These are phyloP conservation scores for Aurelia coerulea DNA, from an alignment of 30 jellyfish, hydroid and myxozoan genomes.

Conservation along the genomic window DNA sequence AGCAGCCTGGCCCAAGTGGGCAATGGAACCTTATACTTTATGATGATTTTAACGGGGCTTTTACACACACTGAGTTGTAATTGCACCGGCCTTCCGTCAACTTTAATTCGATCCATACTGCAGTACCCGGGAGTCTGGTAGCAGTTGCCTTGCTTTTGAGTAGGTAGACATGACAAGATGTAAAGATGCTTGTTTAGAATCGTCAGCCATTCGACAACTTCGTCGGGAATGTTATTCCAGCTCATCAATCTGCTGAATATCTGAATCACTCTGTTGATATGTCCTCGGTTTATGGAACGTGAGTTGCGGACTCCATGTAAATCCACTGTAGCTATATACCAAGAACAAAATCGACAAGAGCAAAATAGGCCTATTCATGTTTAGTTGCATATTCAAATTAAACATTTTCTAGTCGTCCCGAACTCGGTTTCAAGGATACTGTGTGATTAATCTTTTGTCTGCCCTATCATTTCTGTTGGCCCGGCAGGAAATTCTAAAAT, in stretches of 20 bases:
- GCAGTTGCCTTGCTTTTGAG: slow-evolving; percentile 43
- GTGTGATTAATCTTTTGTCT: too few species aligned
- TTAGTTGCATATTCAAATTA: too few species aligned
- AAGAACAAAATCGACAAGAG: too few species aligned
- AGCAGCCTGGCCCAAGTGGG: slow-evolving; percentile 58
- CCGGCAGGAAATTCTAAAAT: too few species aligned
- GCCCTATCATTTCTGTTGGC: too few species aligned
- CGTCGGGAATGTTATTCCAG: slow-evolving; percentile 49
- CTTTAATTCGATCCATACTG: slow-evolving; percentile 23
- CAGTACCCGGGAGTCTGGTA: slow-evolving; percentile 46
- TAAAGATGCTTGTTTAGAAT: slow-evolving; percentile 37
- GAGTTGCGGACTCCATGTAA: slow-evolving; percentile 4
- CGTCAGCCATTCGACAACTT: slow-evolving; percentile 48
- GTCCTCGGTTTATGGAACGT: slow-evolving; percentile 4
- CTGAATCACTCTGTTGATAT: slow-evolving; percentile 1
- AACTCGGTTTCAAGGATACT: too few species aligned
- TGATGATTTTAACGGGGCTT: slow-evolving; percentile 43
- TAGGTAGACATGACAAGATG: slow-evolving; percentile 58
- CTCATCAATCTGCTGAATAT: slow-evolving; percentile 6
- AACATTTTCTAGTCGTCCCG: too few species aligned
- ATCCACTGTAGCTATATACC: background rate
- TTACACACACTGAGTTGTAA: slow-evolving; percentile 32
- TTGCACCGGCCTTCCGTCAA: slow-evolving; percentile 42
- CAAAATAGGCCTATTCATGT: too few species aligned
- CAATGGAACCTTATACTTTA: slow-evolving; percentile 33